Evolutionary conservation across 2,888 invertebrate species (phyloP).

Genomic region (Eustalomyia histrio): DNA sequence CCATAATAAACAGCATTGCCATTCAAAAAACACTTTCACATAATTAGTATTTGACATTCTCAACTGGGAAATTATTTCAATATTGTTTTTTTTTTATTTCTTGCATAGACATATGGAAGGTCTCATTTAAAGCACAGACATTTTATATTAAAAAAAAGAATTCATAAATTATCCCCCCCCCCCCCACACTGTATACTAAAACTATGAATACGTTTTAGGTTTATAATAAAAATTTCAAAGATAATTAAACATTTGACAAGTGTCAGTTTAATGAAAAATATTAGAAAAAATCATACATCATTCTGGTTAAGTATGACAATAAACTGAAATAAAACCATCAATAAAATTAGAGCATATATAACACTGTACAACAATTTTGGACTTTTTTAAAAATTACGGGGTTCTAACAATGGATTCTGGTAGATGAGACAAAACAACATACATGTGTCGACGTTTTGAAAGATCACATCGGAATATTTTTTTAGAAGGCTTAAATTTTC

Average conservation of each 20-base stretch:
- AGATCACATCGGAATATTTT: too few species aligned
- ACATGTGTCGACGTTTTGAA: too few species aligned
- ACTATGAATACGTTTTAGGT: slow-evolving; percentile 1
- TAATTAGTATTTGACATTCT: slow-evolving; percentile 41
- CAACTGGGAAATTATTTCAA: slow-evolving; percentile 55
- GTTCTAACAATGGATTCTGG: too few species aligned
- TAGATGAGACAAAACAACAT: too few species aligned
- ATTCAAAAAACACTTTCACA: slow-evolving; percentile 44
- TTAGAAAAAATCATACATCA: background rate
- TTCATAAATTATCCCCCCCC: too few species aligned
- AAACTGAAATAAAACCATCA: too few species aligned
- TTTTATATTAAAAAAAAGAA: slow-evolving; percentile 16
- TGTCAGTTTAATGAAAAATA: slow-evolving; percentile 19
- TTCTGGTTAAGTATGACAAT: too few species aligned
- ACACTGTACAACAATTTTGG: too few species aligned
- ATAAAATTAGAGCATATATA: too few species aligned
- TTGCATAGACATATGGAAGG: too few species aligned
- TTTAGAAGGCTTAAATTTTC: too few species aligned
- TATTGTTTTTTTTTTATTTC: slow-evolving; percentile 13
- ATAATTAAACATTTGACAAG: slow-evolving; percentile 60
- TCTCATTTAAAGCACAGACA: slow-evolving; percentile 7
- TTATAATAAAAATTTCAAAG: slow-evolving; percentile 50
- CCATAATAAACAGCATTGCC: slow-evolving; percentile 8
- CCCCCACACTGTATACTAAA: background rate
- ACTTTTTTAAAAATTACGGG: too few species aligned